These are phyloP conservation scores for Pseudomyrmex dendroicus DNA, from an alignment of 1,140 invertebrate species.

Conservation along the genomic window DNA sequence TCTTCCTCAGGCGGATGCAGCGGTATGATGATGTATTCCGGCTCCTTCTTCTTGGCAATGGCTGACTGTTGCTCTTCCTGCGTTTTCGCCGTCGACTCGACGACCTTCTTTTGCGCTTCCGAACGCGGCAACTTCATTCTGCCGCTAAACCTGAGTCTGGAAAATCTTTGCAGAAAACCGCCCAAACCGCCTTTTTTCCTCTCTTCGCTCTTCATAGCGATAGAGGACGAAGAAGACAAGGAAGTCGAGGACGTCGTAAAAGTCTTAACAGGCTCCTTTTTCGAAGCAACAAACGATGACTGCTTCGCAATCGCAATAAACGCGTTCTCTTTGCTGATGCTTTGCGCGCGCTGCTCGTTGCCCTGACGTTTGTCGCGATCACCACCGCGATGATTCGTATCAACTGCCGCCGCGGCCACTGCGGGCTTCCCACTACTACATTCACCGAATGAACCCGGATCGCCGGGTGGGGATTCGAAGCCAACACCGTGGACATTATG, in stretches of 20 bases:
- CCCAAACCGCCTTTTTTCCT: conserved; percentile 83
- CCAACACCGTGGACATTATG: conserved; percentile 71
- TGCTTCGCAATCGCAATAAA: conserved; percentile 75
- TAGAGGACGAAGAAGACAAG: conserved; percentile 32
- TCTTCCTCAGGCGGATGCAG: conserved; percentile 82
- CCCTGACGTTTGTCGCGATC: conserved; percentile 68
- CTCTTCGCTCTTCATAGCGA: conserved; percentile 67
- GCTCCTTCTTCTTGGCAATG: conserved; percentile 77
- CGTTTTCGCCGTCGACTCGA: conserved; percentile 54
- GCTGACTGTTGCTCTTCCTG: conserved; percentile 42
- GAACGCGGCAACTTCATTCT: conserved; percentile 82
- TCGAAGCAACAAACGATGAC: conserved; percentile 2
- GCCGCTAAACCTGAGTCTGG: conserved; percentile 84
- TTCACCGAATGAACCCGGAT: conserved; percentile 60
- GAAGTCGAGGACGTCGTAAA: conserved; percentile 15
- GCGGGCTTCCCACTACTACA: conserved; percentile 73
- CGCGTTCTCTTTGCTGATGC: conserved; percentile 60
- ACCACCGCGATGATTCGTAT: conserved; percentile 74
- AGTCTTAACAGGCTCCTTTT: conserved; percentile 8
- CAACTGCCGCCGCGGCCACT: conserved; percentile 70
- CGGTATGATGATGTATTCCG: conserved; percentile 84
- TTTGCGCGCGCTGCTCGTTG: conserved; percentile 64
- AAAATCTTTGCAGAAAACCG: conserved; percentile 86
- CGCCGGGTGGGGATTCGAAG: conserved; percentile 69
- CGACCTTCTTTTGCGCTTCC: conserved; percentile 76